phyloP scores from a whole-genome alignment of 2,888 invertebrate genomes.

The Galeruca laticollis region DNA sequence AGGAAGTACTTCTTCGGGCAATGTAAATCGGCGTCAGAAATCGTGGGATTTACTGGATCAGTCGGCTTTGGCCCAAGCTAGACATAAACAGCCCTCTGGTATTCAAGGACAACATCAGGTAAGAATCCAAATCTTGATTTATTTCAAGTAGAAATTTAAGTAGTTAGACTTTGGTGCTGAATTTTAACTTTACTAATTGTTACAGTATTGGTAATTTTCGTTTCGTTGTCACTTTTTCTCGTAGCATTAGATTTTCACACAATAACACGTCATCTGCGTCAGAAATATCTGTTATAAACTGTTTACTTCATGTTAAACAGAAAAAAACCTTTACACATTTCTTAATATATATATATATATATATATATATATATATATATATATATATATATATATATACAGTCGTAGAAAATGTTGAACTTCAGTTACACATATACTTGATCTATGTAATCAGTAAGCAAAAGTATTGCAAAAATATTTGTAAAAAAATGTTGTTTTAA shows the following conservation, averaged over 20 bases:
- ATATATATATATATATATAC: too few species aligned
- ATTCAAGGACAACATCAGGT: conserved; percentile 71
- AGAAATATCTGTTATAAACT: conserved; percentile 35
- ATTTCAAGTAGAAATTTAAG: conserved; percentile 16
- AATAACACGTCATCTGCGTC: conserved; percentile 42
- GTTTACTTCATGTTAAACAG: not conserved
- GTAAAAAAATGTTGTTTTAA: too few species aligned
- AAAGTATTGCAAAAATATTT: too few species aligned
- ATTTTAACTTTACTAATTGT: conserved; percentile 36
- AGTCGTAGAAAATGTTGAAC: too few species aligned
- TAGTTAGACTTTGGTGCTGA: conserved; percentile 43
- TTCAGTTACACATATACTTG: too few species aligned
- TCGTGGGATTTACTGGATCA: conserved; percentile 96
- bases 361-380: too few species aligned
- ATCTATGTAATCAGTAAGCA: too few species aligned
- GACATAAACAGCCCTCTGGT: conserved; percentile 71
- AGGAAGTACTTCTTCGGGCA: conserved; percentile 45
- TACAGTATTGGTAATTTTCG: conserved; percentile 37
- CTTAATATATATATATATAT: not conserved
- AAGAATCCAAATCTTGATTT: conserved; percentile 27
- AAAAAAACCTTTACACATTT: too few species aligned
- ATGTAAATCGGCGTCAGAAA: conserved; percentile 81
- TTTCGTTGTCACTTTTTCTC: conserved; percentile 33
- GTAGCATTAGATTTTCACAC: conserved; percentile 46
- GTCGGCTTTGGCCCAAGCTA: conserved; percentile 81